These are phyloP conservation scores for Tetrao urogallus DNA, from an alignment of 2,113 vertebrate genomes.

Conservation along the genomic window DNA sequence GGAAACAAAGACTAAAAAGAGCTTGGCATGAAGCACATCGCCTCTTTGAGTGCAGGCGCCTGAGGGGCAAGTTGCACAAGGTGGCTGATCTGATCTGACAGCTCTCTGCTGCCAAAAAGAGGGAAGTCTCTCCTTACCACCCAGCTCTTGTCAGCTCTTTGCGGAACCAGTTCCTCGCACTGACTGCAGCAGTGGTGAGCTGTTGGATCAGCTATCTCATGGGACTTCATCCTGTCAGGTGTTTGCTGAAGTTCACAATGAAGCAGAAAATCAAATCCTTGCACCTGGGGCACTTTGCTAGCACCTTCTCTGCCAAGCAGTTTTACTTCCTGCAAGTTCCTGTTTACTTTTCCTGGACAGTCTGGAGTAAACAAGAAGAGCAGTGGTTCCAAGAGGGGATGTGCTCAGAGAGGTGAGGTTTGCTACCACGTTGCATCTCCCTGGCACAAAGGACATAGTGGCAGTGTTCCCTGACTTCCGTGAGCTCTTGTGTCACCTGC, in stretches of 20 bases:
- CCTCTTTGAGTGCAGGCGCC: rapidly evolving
- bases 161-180: neutral
- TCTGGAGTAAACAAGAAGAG: neutral
- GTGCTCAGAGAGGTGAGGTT: neutral
- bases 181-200: neutral
- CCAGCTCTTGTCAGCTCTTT: neutral
- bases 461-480: neutral
- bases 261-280: neutral
- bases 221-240: neutral
- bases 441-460: neutral
- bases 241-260: neutral
- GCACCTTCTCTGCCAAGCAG: neutral
- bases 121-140: neutral
- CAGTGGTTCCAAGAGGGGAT: neutral
- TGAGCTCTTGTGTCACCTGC: neutral
- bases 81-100: neutral
- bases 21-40: neutral
- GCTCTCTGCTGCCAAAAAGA: neutral
- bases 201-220: neutral
- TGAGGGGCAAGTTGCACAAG: neutral
- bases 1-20: neutral
- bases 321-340: neutral
- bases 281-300: neutral
- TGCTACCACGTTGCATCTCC: neutral
- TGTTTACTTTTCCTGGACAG: neutral